These are phyloP conservation scores for Dioctria rufipes DNA, from an alignment of 2,888 invertebrate genomes.

Conservation along the genomic window DNA sequence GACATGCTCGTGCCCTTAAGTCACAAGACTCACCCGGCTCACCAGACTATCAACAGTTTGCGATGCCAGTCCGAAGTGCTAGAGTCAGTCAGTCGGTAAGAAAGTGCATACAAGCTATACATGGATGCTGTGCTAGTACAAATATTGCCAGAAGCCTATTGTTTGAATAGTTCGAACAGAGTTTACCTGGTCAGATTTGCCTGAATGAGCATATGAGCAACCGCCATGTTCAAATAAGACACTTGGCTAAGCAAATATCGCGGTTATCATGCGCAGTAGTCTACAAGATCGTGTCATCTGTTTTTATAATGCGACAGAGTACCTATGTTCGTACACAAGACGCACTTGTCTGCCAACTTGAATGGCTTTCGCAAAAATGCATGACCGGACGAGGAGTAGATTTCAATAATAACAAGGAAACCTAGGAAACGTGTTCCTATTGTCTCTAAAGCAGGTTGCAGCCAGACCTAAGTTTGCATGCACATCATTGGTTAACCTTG, in stretches of 20 bases:
- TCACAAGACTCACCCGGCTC: not conserved
- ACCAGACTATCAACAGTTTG: no score
- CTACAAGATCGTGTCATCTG: conserved; percentile 15
- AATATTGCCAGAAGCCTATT: conserved; percentile 17
- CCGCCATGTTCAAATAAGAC: conserved; percentile 4
- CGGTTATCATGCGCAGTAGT: conserved; percentile 11
- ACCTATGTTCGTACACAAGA: not conserved
- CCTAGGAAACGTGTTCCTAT: conserved; percentile 23
- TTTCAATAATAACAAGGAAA: not conserved
- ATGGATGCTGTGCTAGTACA: not conserved
- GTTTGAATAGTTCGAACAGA: not conserved
- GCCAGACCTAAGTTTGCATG: not conserved
- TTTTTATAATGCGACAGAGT: conserved; percentile 9
- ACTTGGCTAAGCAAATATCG: conserved; percentile 2
- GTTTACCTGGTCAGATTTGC: conserved; percentile 30
- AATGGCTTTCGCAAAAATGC: conserved; percentile 23
- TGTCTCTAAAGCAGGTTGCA: not conserved
- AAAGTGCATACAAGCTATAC: not conserved
- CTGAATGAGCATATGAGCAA: conserved; percentile 28
- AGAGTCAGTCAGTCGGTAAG: not conserved
- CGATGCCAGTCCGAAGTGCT: not conserved
- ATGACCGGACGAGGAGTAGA: conserved; percentile 5
- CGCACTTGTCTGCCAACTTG: conserved; percentile 20
- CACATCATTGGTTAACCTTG: not conserved
- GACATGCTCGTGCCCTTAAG: conserved; percentile 15